Conservation (phyloP, 2,888 invertebrate genomes). For the Acronicta leporina region DNA sequence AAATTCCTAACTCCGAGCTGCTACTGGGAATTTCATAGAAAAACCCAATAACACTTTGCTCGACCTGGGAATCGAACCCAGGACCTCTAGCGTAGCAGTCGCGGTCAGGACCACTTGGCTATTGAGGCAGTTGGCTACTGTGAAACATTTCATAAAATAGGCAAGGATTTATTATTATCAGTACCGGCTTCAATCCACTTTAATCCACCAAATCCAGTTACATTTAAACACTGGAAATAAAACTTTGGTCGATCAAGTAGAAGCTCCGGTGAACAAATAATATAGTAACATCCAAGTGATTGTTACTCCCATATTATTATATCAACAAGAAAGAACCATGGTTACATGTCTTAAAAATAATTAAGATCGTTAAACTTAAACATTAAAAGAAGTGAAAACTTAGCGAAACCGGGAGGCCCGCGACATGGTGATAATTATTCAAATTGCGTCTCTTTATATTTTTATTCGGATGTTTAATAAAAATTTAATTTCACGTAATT, state of each 20-base stretch:
- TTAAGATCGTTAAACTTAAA: slow-evolving; percentile 45
- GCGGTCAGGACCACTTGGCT: too few relatives aligned
- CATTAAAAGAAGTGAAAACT: slow-evolving; percentile 63
- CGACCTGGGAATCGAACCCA: too few relatives aligned
- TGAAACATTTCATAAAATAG: too few relatives aligned
- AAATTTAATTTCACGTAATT: slow-evolving; percentile 85
- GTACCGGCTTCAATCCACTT: too few relatives aligned
- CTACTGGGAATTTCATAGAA: too few relatives aligned
- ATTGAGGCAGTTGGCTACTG: too few relatives aligned
- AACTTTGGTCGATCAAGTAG: too few relatives aligned
- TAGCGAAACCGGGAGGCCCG: slow-evolving; percentile 61
- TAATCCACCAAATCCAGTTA: not conserved
- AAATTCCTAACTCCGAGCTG: too few relatives aligned
- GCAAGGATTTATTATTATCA: too few relatives aligned
- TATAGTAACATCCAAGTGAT: not conserved
- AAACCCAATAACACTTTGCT: too few relatives aligned
- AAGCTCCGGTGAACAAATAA: too few relatives aligned
- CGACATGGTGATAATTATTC: slow-evolving; percentile 78
- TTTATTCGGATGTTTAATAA: slow-evolving; percentile 83
- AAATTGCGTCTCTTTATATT: slow-evolving; percentile 81
- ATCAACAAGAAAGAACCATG: slow-evolving; percentile 8
- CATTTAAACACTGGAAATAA: not conserved
- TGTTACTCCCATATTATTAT: not conserved
- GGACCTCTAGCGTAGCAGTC: too few relatives aligned
- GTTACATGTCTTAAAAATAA: slow-evolving; percentile 29